phyloP scores from a whole-genome alignment of 2,797 vertebrate genomes.

The Falco novaeseelandiae region DNA sequence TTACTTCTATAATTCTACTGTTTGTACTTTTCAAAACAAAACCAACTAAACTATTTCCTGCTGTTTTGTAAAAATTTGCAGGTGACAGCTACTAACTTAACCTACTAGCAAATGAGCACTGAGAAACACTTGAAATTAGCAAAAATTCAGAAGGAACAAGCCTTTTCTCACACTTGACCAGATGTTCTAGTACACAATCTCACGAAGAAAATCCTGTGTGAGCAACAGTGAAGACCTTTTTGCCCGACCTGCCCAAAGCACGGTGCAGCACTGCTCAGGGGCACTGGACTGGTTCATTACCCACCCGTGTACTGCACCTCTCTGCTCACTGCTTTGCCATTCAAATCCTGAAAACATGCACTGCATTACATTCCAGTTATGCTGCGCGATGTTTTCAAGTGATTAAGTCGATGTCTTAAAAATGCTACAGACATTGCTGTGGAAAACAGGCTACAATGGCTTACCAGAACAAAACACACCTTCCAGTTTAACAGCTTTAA shows the following conservation, averaged over 20 bases:
- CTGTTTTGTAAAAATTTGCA: neutral
- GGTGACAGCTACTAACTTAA: neutral
- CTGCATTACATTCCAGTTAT: neutral
- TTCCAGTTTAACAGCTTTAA: neutral
- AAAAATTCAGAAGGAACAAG: neutral
- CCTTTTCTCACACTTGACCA: neutral
- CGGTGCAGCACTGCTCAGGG: neutral
- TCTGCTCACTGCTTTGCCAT: neutral
- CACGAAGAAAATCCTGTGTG: neutral
- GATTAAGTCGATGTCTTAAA: neutral
- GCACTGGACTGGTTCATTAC: accelerated
- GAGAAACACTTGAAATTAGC: neutral
- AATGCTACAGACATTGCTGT: neutral
- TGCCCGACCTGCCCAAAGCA: neutral
- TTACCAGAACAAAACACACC: neutral
- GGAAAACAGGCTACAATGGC: neutral
- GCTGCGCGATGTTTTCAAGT: neutral
- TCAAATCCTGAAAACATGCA: neutral
- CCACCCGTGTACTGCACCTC: accelerated
- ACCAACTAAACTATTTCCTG: neutral
- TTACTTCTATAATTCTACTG: neutral
- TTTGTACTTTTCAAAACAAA: neutral
- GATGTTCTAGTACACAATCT: neutral
- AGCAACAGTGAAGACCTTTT: neutral
- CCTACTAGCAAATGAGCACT: neutral